These are phyloP conservation scores for Phylloscopus whistleri DNA, from an alignment of 2,113 vertebrate genomes.

Conservation along the genomic window DNA sequence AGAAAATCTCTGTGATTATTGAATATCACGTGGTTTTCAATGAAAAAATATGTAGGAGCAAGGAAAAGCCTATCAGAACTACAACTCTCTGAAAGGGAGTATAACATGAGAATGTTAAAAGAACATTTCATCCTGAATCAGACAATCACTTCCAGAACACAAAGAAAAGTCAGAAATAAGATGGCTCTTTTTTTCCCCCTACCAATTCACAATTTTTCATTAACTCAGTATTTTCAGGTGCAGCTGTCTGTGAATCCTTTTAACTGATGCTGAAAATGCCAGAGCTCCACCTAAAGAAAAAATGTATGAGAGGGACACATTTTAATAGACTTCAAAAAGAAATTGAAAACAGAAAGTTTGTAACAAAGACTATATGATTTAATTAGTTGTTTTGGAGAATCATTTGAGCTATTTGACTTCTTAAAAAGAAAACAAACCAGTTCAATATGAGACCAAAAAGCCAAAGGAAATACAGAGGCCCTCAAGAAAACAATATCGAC, in stretches of 20 bases:
- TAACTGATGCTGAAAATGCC: not conserved
- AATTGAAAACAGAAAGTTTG: not conserved
- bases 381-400: not conserved
- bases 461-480: not conserved
- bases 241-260: not conserved
- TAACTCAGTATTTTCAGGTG: not conserved
- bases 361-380: not conserved
- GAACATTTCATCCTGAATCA: not conserved
- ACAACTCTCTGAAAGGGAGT: not conserved
- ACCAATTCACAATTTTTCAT: not conserved
- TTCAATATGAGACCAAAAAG: not conserved
- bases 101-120: not conserved
- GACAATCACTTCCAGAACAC: accelerated
- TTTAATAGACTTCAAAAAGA: not conserved
- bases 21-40: not conserved
- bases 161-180: not conserved
- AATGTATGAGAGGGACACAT: not conserved
- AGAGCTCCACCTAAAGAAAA: not conserved
- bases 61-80: not conserved
- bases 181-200: not conserved
- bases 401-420: not conserved
- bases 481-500: not conserved
- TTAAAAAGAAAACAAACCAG: not conserved
- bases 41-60: not conserved
- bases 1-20: not conserved